A percentile compares a stretch with the other conserved stretches of the same genome.
Evolutionary conservation across 2,888 invertebrate genomes (phyloP).

Genomic region (Sphaerophoria rueppellii): DNA sequence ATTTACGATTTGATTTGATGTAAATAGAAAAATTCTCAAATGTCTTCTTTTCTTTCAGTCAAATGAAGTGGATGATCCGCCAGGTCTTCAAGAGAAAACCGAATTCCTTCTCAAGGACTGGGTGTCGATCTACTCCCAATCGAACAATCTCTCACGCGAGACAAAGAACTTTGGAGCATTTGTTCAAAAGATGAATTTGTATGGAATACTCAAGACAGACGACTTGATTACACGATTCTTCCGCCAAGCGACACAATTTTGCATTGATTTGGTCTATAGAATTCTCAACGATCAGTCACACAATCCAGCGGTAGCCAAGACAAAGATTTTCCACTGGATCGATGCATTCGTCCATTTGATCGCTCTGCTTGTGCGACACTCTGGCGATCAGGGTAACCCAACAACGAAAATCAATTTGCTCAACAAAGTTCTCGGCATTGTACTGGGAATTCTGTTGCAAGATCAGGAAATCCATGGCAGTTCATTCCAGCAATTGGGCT

Average conservation of each 20-base stretch:
- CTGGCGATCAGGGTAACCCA: conserved; percentile 94
- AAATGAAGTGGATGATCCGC: conserved; percentile 95
- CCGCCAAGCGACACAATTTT: conserved; percentile 97
- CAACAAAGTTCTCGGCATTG: conserved; percentile 96
- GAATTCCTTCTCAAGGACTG: conserved; percentile 97
- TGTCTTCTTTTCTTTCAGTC: conserved; percentile 81
- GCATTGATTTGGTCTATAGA: conserved; percentile 96
- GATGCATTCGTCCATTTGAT: conserved; percentile 98
- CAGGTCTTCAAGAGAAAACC: conserved; percentile 96
- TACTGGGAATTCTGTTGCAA: conserved; percentile 96
- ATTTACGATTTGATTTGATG: conserved; percentile 83
- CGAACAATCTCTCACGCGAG: conserved; percentile 87
- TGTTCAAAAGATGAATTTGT: conserved; percentile 97
- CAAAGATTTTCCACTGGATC: conserved; percentile 96
- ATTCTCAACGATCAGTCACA: conserved; percentile 88
- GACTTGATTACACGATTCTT: conserved; percentile 98
- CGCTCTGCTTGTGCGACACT: conserved; percentile 96
- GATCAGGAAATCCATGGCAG: conserved; percentile 96
- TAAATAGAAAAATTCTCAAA: background rate
- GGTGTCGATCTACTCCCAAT: conserved; percentile 92
- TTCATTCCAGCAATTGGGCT: conserved; percentile 96
- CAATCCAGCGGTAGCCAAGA: conserved; percentile 87
- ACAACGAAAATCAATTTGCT: conserved; percentile 96
- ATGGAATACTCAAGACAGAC: conserved; percentile 98
- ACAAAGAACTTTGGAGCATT: conserved; percentile 96